These are phyloP conservation scores for Leucoptera coffeella DNA, from an alignment of 2,888 invertebrate species.

Conservation along the genomic window DNA sequence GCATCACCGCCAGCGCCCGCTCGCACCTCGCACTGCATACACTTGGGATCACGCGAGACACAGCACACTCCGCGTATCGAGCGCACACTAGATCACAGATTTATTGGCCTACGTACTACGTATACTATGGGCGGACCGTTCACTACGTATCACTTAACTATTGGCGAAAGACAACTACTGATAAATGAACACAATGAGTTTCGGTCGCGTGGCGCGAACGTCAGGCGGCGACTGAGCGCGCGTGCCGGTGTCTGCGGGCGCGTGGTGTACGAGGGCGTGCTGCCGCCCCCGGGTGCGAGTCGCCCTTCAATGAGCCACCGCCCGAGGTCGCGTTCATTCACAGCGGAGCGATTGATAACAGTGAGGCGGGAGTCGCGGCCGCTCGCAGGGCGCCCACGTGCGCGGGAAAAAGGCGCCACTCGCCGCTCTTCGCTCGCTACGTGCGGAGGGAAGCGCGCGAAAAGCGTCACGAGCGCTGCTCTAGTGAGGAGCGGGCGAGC, in stretches of 20 bases:
- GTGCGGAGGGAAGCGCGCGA: conserved; percentile 43
- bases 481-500: conserved; percentile 29
- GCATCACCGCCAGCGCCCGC: conserved; percentile 16
- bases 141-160: no score
- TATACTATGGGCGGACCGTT: no score
- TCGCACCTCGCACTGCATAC: conserved; percentile 3
- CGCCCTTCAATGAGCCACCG: conserved; percentile 42
- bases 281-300: conserved; percentile 40
- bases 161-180: conserved; percentile 23
- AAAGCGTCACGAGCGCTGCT: conserved; percentile 40
- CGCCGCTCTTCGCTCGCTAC: conserved; percentile 21
- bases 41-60: no score
- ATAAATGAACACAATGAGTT: conserved; percentile 45
- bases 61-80: no score
- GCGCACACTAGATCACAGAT: no score
- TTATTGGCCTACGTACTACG: no score
- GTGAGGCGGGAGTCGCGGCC: conserved; percentile 34
- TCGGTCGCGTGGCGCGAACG: conserved; percentile 43
- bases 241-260: no score
- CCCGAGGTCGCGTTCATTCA: conserved; percentile 48
- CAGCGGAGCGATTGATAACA: conserved; percentile 46
- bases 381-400: conserved; percentile 44
- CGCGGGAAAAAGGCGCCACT: conserved; percentile 50
- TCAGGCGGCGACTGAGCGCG: conserved; percentile 56
- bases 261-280: conserved; percentile 38